phyloP scores from a whole-genome alignment of 2,797 vertebrate genomes.

The Pempheris klunzingeri region DNA sequence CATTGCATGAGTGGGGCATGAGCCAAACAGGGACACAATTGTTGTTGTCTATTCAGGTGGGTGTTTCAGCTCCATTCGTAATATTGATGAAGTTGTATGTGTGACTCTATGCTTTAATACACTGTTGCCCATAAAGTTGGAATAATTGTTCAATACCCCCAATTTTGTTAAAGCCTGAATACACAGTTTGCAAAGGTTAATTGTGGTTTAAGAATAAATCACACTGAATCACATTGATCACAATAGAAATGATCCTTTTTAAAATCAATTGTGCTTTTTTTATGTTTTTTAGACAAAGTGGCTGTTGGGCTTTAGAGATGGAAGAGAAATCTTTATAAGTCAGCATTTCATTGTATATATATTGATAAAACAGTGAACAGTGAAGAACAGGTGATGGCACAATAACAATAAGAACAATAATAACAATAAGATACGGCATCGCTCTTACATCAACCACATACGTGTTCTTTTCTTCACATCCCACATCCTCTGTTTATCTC shows the following conservation, averaged over 20 bases:
- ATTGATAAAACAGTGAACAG: not conserved
- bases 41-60: slow-evolving; percentile 8
- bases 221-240: too few species aligned
- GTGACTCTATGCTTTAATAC: not conserved
- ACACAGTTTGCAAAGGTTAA: too few species aligned
- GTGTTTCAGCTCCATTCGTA: slow-evolving; percentile 30
- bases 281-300: not conserved
- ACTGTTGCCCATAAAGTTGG: too few species aligned
- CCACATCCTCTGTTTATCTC: not conserved
- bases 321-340: not conserved
- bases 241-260: not conserved
- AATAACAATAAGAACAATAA: too few species aligned
- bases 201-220: too few species aligned
- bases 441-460: slow-evolving; percentile 24
- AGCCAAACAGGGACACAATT: slow-evolving; percentile 1
- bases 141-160: too few species aligned
- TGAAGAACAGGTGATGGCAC: slow-evolving; percentile 2
- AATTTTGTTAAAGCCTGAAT: too few species aligned
- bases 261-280: not conserved
- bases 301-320: not conserved
- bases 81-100: not conserved
- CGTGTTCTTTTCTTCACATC: not conserved
- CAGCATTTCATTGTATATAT: not conserved
- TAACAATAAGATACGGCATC: not conserved
- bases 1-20: not conserved